Evolutionary conservation across 2,888 invertebrate genomes (phyloP), one percentile per base, ranked within the genome.

Genomic region (Globia sparganii): DNA sequence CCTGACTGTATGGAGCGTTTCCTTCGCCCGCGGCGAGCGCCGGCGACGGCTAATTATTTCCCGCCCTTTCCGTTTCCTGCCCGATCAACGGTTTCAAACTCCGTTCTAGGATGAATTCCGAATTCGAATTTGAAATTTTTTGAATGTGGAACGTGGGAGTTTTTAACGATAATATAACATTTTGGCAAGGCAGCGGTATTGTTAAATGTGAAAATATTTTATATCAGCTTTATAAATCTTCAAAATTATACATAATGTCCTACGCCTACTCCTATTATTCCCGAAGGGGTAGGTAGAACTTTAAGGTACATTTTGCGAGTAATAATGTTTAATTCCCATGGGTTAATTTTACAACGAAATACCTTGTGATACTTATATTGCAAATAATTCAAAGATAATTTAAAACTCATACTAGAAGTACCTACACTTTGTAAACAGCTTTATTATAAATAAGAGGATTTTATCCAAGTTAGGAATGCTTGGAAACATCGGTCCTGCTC

Each of bases 21-120:
- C 94, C 93, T 91, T 91, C 64, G 94, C 95, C 94, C 72, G 88
- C 86, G 92, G 95, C 92, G 86, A 78, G 82, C 78, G 88, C 75
- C 86, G 89, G 90, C 90, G 91, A 90, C 89, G 90, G 94, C 95
- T 95, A 95, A 96, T 96, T 96, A 96, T 95, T 95, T 95, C 95
- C 95, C 94, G 95, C 94, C 91, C 92, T 94, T 94, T 93, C 94
- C 93, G 91, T 87, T 93, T 92, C 91, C 92, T 88, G 87, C 91
- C 89, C 92, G 91, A 92, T 92, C 89, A 90, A 87, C 87, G 87
- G 87, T 89, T 88, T 86, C 85, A 81, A 86, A 89, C 86, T 85
- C 79, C 74, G 78, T 62, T 58, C 80, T 78, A 88, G 87, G 82
- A 83, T 86, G 40, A 66, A 84, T 46, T 88, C 84, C 77, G 90